Conservation (phyloP, 1,140 invertebrate species). For the Parasteatoda tepidariorum region DNA sequence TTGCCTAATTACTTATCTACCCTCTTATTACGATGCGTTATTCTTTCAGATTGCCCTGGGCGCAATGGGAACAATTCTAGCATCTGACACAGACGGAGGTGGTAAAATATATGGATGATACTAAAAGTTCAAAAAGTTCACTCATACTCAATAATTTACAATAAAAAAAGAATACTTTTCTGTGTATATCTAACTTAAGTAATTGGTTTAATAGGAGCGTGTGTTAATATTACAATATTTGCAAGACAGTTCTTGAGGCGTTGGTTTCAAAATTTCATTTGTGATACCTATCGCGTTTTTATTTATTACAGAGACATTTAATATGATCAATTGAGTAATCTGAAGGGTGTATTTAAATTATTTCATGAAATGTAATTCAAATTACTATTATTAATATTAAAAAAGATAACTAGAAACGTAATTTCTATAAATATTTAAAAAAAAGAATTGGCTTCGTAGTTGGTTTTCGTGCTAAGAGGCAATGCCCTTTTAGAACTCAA, state of each 20-base stretch:
- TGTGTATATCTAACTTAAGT: too few species aligned
- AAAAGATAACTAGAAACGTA: too few species aligned
- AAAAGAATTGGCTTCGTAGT: too few species aligned
- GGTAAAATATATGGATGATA: slow-evolving; percentile 44
- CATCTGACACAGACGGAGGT: slow-evolving; percentile 30
- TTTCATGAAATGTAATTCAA: too few species aligned
- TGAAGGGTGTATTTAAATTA: too few species aligned
- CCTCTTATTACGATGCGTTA: slow-evolving; percentile 34
- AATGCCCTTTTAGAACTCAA: too few species aligned
- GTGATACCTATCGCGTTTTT: background rate
- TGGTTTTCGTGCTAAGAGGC: too few species aligned
- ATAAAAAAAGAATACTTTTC: background rate
- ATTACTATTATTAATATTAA: too few species aligned
- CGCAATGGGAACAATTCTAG: slow-evolving; percentile 9
- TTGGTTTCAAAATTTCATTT: background rate
- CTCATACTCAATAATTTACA: slow-evolving; percentile 11
- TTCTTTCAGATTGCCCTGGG: background rate
- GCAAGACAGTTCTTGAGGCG: background rate
- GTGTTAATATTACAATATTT: slow-evolving; percentile 31
- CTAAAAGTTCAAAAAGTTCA: slow-evolving; percentile 19
- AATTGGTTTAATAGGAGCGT: slow-evolving; percentile 15
- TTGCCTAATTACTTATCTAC: slow-evolving; percentile 58
- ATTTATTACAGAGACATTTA: background rate
- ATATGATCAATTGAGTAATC: too few species aligned
- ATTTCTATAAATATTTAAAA: too few species aligned